Base-by-base conservation (phyloP, 1,140 invertebrate genomes). In the Scaptomyza pallida region DNA sequence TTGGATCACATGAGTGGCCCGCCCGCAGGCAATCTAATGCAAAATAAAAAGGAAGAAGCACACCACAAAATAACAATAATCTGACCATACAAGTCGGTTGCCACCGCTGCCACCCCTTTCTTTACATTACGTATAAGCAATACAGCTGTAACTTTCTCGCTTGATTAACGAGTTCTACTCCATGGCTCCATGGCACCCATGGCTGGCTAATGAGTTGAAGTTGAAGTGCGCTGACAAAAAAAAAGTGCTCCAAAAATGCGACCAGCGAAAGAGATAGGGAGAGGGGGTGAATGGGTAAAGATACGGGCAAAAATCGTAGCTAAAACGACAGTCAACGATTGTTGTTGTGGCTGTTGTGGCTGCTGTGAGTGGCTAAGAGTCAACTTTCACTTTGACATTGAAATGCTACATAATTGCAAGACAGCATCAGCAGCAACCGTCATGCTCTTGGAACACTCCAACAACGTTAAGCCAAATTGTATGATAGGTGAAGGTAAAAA, bases 381-480 rank as follows among this genome's bases (percentile, higher is more conserved):
- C 71, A 89, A 90, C 89, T 90, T 90, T 90, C 89, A 90, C 89
- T 90, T 90, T 90, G 89, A 90, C 89, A 90, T 90, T 90, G 89
- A 90, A 90, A 89, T 82, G 71, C 67, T 47, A 57, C 50, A 88
- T 78, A 88, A 88, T 88, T 88, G 78, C 82, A 69, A 77, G 70
- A 45, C 78, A 72, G 30, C 59, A 41, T 12, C 43, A 48, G 19
- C 41, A 50, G 37, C 15, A 45, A 47, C 8, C 37, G 51, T 26
- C 52, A 37, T 51, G 57, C 40, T 47, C 9, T 41, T 62, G 35
- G 48, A 55, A 56, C 72, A 60, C 17, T 16, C 30, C 64, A 30
- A 30, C 64, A 30, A 30, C 37, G 47, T 43, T 57, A 68, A 57
- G 59, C 54, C 48, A 59, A 69, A 62, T 56, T 55, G 35, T 47